These are phyloP conservation scores for Numida meleagris DNA, from an alignment of 2,113 vertebrate genomes.

Conservation along the genomic window DNA sequence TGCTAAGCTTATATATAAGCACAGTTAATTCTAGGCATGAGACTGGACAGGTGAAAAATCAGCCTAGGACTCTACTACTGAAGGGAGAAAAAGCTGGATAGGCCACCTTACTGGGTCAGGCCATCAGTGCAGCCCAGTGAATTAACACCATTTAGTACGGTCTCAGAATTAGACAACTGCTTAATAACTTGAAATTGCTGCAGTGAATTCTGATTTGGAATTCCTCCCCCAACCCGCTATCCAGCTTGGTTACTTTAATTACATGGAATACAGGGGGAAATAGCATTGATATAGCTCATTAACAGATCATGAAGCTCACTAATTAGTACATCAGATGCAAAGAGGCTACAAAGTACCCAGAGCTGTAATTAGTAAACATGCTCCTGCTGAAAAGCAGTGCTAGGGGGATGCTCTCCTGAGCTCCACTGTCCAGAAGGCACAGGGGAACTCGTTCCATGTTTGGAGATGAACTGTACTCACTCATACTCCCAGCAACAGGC, in stretches of 20 bases:
- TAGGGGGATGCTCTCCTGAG: neutral
- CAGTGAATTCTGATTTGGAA: neutral
- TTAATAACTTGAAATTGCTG: neutral
- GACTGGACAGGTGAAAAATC: neutral
- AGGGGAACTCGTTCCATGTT: neutral
- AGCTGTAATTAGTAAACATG: neutral
- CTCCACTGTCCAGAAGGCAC: neutral
- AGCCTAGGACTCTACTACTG: neutral
- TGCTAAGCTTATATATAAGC: neutral
- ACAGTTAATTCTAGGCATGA: slow-evolving; percentile 36
- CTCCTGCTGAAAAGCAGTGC: neutral
- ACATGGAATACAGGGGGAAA: neutral
- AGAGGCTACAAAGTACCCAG: neutral
- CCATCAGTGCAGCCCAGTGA: neutral
- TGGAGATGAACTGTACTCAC: neutral
- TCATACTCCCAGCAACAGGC: neutral
- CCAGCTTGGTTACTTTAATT: neutral
- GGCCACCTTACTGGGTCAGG: neutral
- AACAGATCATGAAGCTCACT: neutral
- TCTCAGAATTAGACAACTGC: neutral
- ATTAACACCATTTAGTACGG: neutral
- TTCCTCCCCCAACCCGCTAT: neutral
- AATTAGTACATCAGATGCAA: neutral
- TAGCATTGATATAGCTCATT: slow-evolving; percentile 5
- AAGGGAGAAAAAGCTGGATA: neutral